A percentile compares a stretch with the other conserved stretches of the same genome.
These are phyloP conservation scores for Bombus cullumanus DNA, from an alignment of 1,140 invertebrate genomes.

Conservation along the genomic window DNA sequence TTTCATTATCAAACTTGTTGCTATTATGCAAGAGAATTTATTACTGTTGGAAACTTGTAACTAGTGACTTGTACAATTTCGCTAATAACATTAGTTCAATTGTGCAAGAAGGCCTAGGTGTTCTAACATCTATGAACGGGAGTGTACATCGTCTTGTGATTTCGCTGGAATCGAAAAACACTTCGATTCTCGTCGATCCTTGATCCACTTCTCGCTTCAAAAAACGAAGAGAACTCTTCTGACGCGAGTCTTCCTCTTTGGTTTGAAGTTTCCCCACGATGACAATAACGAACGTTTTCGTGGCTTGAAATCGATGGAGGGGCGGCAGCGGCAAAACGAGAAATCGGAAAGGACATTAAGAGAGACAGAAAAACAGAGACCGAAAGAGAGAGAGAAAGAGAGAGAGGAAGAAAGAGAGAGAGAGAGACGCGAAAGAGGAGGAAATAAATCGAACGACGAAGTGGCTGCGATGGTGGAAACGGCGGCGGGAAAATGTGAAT, in stretches of 20 bases:
- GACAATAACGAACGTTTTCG: constrained; percentile 39
- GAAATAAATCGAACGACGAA: constrained; percentile 27
- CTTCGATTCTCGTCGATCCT: neutral
- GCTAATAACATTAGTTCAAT: neutral
- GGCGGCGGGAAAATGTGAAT: constrained; percentile 3
- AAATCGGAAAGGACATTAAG: neutral
- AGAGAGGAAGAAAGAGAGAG: neutral
- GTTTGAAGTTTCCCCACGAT: neutral
- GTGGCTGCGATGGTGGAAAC: neutral
- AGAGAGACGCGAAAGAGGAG: neutral
- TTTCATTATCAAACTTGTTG: neutral
- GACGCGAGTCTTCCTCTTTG: neutral
- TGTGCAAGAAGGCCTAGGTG: neutral
- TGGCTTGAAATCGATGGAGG: constrained; percentile 15
- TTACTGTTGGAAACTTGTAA: neutral
- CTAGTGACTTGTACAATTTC: neutral
- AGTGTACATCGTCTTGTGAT: neutral
- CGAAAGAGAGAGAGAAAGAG: neutral
- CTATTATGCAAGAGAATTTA: neutral
- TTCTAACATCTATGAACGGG: neutral
- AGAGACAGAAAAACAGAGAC: neutral
- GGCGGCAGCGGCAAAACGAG: neutral
- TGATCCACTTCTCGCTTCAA: neutral
- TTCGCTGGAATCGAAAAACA: neutral
- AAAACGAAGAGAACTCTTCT: neutral